Percentiles rank a stretch among this genome's conserved stretches.
Conservation (phyloP, 2,797 vertebrate species). For the Protonibea diacanthus region DNA sequence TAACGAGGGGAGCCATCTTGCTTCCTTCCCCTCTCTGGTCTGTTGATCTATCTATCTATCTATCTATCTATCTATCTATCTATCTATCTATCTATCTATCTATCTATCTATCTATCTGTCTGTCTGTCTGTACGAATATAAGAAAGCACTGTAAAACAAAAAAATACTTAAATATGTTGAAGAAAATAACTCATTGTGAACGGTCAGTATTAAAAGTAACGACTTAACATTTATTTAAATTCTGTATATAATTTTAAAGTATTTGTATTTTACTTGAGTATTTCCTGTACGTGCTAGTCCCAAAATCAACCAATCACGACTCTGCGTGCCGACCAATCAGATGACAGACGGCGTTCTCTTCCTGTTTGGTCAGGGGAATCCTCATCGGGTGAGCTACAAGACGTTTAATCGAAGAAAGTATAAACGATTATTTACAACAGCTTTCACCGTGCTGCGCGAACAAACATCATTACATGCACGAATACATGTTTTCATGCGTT, state of each 20-base stretch:
- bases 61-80: too few relatives aligned
- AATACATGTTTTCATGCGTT: not conserved
- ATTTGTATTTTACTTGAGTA: not conserved
- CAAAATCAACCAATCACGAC: constrained; percentile 59
- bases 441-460: not conserved
- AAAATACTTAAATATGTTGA: too few relatives aligned
- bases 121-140: not conserved
- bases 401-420: constrained; percentile 37
- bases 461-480: rapidly evolving
- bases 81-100: too few relatives aligned
- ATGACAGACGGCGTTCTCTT: constrained; percentile 46
- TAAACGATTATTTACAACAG: not conserved
- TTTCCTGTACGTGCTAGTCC: not conserved
- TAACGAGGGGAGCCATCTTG: too few relatives aligned
- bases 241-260: not conserved
- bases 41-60: too few relatives aligned
- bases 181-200: too few relatives aligned
- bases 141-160: not conserved
- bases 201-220: not conserved
- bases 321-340: constrained; percentile 67
- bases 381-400: constrained; percentile 65
- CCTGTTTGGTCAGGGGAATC: constrained; percentile 70
- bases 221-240: too few relatives aligned
- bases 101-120: too few relatives aligned
- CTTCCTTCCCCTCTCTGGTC: too few relatives aligned